Conservation (phyloP, 2,113 vertebrate genomes). For the Rutilus rutilus region DNA sequence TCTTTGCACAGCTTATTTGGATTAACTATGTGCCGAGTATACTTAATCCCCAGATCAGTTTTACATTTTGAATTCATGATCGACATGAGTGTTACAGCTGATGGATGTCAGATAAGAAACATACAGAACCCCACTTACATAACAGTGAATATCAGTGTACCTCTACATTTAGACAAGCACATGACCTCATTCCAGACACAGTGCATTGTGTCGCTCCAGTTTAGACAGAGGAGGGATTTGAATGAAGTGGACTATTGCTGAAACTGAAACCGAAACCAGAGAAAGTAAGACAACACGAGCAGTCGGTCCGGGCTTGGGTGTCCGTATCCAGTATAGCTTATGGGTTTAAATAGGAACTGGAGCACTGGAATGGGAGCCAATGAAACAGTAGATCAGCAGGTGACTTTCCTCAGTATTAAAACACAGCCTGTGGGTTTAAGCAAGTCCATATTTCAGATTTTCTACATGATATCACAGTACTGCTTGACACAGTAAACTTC, state of each 20-base stretch:
- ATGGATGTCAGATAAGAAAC: slow-evolving; percentile 8
- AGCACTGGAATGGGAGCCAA: slow-evolving; percentile 50
- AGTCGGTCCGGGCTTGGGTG: slow-evolving; percentile 50
- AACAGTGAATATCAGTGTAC: not conserved
- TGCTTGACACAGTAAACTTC: not conserved
- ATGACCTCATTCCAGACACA: slow-evolving; percentile 32
- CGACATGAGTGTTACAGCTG: slow-evolving; percentile 2
- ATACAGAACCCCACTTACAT: not conserved
- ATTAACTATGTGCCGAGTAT: not conserved
- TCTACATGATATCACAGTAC: not conserved
- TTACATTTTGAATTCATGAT: not conserved
- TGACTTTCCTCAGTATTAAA: slow-evolving; percentile 47
- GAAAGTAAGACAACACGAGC: slow-evolving; percentile 57
- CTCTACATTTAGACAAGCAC: slow-evolving; percentile 1
- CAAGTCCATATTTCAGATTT: slow-evolving; percentile 1
- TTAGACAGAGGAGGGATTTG: slow-evolving; percentile 44
- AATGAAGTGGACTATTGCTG: slow-evolving; percentile 45
- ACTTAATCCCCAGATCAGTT: not conserved
- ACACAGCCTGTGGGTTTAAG: slow-evolving; percentile 16
- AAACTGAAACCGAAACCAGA: slow-evolving; percentile 61
- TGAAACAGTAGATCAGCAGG: slow-evolving; percentile 54
- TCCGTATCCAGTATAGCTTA: slow-evolving; percentile 41
- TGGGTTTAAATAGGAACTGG: slow-evolving; percentile 54
- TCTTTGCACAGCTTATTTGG: not conserved
- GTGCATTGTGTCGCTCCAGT: slow-evolving; percentile 47